Percentiles rank a stretch among this genome's conserved stretches.
These are phyloP conservation scores for Chaetophractus vellerosus DNA, from an alignment of 2,797 vertebrate species.

Conservation along the genomic window DNA sequence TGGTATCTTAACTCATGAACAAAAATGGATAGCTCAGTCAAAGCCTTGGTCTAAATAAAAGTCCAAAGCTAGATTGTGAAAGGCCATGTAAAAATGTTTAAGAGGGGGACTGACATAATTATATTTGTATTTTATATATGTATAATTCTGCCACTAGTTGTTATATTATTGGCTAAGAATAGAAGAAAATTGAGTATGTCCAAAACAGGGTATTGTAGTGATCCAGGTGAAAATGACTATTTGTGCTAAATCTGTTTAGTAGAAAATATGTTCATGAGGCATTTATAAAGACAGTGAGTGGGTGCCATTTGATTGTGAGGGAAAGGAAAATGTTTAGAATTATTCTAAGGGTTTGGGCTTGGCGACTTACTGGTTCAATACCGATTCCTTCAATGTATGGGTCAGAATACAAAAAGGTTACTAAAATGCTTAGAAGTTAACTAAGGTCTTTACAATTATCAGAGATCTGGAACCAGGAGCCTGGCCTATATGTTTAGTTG, in stretches of 20 bases:
- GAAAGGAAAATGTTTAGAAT: background rate
- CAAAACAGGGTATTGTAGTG: background rate
- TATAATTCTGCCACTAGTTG: background rate
- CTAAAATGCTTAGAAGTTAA: background rate
- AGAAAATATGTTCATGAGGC: constrained; percentile 16
- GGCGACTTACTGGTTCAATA: background rate
- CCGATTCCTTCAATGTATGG: background rate
- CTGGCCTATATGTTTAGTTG: background rate
- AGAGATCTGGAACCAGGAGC: background rate
- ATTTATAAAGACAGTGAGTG: constrained; percentile 1
- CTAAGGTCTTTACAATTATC: constrained; percentile 33
- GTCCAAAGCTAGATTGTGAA: constrained; percentile 37
- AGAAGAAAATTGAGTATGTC: background rate
- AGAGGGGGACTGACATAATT: background rate
- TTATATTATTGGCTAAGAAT: constrained; percentile 30
- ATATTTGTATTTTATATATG: background rate
- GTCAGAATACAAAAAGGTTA: constrained; percentile 26
- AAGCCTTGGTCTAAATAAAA: constrained; percentile 46
- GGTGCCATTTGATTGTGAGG: background rate
- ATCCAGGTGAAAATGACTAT: background rate
- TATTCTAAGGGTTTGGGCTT: background rate
- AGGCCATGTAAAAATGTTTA: constrained; percentile 6
- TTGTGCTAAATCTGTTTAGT: background rate
- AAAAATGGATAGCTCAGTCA: constrained; percentile 47
- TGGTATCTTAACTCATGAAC: background rate